phyloP scores from a whole-genome alignment of 1,140 invertebrate genomes.

The Popillia japonica region DNA sequence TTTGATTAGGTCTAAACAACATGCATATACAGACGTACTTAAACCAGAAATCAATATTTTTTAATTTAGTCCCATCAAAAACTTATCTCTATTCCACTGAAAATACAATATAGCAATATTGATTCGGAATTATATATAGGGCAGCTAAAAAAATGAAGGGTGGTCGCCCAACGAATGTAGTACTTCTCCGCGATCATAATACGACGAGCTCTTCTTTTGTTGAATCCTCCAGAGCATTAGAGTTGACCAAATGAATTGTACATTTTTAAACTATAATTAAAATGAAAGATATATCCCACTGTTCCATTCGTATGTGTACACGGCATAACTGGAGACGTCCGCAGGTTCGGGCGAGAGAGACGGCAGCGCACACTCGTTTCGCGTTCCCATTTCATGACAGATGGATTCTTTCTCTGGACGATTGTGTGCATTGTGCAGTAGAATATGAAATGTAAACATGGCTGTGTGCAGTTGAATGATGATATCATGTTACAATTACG shows the following conservation, averaged over 20 bases:
- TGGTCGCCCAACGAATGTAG: slow-evolving; percentile 1
- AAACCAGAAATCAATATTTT: neutral
- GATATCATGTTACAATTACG: slow-evolving; percentile 54
- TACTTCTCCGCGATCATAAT: slow-evolving; percentile 46
- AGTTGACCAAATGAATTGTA: slow-evolving; percentile 44
- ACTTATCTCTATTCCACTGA: neutral
- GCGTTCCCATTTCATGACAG: slow-evolving; percentile 21
- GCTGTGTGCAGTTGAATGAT: slow-evolving; percentile 50
- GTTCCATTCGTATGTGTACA: slow-evolving; percentile 32
- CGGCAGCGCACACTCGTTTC: neutral
- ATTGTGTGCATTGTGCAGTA: slow-evolving; percentile 51
- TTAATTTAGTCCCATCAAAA: slow-evolving; percentile 15
- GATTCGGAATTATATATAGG: slow-evolving; percentile 26
- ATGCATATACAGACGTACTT: neutral
- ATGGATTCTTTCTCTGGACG: slow-evolving; percentile 41
- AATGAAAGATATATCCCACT: slow-evolving; percentile 9
- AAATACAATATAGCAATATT: slow-evolving; percentile 1
- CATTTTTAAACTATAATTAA: slow-evolving; percentile 25
- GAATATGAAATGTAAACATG: slow-evolving; percentile 55
- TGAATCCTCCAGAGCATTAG: slow-evolving; percentile 43
- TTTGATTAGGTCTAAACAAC: neutral
- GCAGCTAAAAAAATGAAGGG: slow-evolving; percentile 36
- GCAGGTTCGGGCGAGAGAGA: too few species aligned
- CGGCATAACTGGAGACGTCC: neutral
- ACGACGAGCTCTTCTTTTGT: slow-evolving; percentile 47